phyloP scores from a whole-genome alignment of 2,113 vertebrate species.

The Malurus cyaneus region DNA sequence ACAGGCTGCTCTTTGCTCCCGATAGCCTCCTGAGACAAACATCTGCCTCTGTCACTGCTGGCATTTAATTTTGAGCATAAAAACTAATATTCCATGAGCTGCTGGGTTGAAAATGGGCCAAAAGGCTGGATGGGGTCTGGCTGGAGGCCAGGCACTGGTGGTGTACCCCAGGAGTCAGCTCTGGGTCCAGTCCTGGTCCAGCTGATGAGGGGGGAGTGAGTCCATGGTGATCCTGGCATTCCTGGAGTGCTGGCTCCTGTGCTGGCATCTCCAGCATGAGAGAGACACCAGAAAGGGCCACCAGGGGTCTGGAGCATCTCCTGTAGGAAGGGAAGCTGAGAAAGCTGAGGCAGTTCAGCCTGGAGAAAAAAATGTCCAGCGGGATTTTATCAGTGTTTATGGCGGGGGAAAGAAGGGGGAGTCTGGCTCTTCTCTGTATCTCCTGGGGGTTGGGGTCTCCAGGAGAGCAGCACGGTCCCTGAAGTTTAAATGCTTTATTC shows the following conservation, averaged over 20 bases:
- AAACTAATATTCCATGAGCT: fast-evolving
- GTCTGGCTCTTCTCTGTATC: background rate
- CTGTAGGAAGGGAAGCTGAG: background rate
- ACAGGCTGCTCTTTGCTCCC: background rate
- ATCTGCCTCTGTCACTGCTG: background rate
- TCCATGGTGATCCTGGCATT: background rate
- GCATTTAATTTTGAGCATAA: background rate
- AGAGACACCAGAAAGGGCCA: background rate
- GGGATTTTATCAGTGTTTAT: background rate
- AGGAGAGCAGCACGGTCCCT: background rate
- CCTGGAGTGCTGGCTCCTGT: background rate
- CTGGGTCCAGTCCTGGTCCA: background rate
- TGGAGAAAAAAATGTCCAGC: background rate
- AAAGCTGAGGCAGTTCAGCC: background rate
- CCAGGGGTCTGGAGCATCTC: background rate
- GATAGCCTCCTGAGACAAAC: background rate
- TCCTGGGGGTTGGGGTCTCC: background rate
- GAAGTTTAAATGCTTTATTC: background rate
- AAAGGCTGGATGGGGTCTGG: background rate
- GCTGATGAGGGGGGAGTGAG: background rate
- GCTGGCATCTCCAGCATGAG: background rate
- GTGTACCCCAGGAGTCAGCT: background rate
- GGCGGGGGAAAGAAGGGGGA: background rate
- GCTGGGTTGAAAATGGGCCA: background rate
- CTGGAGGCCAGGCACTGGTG: background rate